Conservation (phyloP, 2,797 vertebrate genomes). For the Myripristis murdjan region DNA sequence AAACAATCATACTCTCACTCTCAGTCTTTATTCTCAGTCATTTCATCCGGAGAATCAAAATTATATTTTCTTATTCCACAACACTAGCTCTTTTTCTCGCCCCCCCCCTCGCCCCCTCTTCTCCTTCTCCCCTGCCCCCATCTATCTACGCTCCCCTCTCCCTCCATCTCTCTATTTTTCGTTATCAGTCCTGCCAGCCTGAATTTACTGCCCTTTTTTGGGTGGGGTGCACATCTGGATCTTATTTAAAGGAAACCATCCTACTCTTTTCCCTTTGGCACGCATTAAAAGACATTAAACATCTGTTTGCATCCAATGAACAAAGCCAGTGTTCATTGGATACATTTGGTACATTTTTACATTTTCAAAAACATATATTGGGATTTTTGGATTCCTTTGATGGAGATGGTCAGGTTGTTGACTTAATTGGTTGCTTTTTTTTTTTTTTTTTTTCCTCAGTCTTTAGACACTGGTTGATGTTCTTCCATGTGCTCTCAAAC, state of each 20-base stretch:
- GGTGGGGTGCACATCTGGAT: conserved; percentile 89
- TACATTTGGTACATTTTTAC: conserved; percentile 20
- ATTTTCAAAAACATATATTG: conserved; percentile 18
- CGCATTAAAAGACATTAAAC: conserved; percentile 74
- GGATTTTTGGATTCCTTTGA: background rate
- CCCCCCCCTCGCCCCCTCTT: no score
- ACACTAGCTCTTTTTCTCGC: conserved; percentile 36
- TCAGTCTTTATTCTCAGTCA: background rate
- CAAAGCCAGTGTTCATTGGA: conserved; percentile 38
- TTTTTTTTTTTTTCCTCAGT: no score
- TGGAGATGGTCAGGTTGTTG: conserved; percentile 12
- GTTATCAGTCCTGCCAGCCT: conserved; percentile 86
- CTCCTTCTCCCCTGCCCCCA: conserved; percentile 53
- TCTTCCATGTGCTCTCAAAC: conserved; percentile 1
- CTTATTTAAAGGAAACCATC: conserved; percentile 83
- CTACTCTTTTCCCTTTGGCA: conserved; percentile 72
- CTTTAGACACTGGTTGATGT: background rate
- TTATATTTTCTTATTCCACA: conserved; percentile 40
- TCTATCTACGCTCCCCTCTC: conserved; percentile 33
- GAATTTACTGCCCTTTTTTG: conserved; percentile 86
- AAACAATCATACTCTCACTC: background rate
- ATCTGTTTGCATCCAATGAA: conserved; percentile 62
- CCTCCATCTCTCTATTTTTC: conserved; percentile 40
- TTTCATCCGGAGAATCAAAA: conserved; percentile 53
- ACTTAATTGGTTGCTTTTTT: conserved; percentile 30